A percentile compares a stretch with the other conserved stretches of the same genome.
These are phyloP conservation scores for Chauna torquata DNA, from an alignment of 2,113 vertebrate species.

Conservation along the genomic window DNA sequence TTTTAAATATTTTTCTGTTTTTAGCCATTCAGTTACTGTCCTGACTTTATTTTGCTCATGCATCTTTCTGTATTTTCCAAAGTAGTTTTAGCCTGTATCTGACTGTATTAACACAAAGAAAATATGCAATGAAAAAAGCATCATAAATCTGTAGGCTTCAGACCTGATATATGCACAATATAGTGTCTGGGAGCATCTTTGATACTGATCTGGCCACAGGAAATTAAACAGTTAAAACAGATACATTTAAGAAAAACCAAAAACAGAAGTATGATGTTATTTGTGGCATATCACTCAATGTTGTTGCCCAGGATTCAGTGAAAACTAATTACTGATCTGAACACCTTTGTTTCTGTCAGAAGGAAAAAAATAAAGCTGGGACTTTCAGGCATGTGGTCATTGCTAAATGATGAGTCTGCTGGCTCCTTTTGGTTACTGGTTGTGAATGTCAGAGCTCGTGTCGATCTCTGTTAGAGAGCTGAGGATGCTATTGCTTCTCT, in stretches of 20 bases:
- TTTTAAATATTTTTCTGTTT: not conserved
- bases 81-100: not conserved
- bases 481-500: not conserved
- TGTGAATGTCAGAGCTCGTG: fast-evolving
- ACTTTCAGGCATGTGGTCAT: not conserved
- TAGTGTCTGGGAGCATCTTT: not conserved
- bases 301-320: not conserved
- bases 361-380: not conserved
- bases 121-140: not conserved
- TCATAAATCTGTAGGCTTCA: not conserved
- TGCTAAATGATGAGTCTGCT: not conserved
- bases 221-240: not conserved
- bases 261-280: not conserved
- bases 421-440: not conserved
- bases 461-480: not conserved
- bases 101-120: not conserved
- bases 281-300: not conserved
- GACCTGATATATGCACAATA: not conserved
- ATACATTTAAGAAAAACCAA: not conserved
- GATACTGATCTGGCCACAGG: not conserved
- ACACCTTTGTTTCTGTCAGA: not conserved
- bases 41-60: not conserved
- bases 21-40: not conserved
- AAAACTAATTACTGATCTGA: not conserved
- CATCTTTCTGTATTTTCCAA: not conserved